A percentile compares a stretch with the other conserved stretches of the same genome.
phyloP scores from a whole-genome alignment of 2,797 vertebrate genomes.

The Emys orbicularis region DNA sequence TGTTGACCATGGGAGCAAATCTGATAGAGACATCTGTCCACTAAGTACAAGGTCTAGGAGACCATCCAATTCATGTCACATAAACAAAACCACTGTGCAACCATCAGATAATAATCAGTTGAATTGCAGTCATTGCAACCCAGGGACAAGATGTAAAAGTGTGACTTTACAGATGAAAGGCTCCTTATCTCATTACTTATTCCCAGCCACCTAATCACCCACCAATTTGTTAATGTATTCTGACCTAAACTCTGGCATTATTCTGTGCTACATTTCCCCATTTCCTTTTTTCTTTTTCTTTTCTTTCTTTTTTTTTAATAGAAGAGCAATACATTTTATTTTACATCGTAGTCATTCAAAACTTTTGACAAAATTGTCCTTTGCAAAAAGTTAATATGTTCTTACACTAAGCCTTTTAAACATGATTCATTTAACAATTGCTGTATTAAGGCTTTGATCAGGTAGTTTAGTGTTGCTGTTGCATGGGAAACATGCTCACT shows the following conservation, averaged over 20 bases:
- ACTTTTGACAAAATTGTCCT: background rate
- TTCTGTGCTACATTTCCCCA: background rate
- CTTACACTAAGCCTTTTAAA: background rate
- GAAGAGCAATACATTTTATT: background rate
- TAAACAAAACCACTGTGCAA: background rate
- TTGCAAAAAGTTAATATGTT: background rate
- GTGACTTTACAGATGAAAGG: background rate
- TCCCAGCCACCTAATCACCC: background rate
- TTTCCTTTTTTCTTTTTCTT: background rate
- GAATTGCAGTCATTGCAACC: background rate
- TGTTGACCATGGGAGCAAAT: background rate
- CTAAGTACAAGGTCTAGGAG: background rate
- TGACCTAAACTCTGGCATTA: background rate
- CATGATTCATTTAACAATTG: background rate
- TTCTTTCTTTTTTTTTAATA: background rate
- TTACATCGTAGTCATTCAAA: background rate
- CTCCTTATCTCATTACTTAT: background rate
- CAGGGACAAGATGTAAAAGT: background rate
- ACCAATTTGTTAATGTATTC: background rate
- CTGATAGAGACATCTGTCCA: background rate
- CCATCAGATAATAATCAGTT: background rate
- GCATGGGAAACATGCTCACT: background rate
- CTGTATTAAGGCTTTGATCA: background rate
- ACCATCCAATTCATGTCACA: accelerated
- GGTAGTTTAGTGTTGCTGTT: background rate